phyloP scores from a whole-genome alignment of 2,113 vertebrate genomes.

The Brachypodius melanocephalos region DNA sequence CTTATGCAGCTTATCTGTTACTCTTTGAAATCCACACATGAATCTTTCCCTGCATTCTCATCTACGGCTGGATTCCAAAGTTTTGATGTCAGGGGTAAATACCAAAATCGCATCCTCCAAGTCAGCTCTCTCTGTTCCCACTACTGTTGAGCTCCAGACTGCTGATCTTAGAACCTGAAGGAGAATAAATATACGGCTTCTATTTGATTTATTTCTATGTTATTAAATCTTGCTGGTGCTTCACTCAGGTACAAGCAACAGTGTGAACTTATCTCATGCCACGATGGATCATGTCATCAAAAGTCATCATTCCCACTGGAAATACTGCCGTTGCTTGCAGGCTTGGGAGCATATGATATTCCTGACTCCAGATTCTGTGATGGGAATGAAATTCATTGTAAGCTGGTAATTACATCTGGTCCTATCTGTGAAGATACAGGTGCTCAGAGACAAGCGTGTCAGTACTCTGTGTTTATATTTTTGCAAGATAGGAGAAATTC shows the following conservation, averaged over 20 bases:
- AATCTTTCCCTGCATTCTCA: not conserved
- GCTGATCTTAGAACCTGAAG: not conserved
- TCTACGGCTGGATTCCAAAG: not conserved
- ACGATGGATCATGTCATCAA: constrained; percentile 1
- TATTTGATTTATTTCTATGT: constrained; percentile 13
- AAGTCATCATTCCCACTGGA: not conserved
- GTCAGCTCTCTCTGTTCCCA: not conserved
- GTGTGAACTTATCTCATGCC: constrained; percentile 16
- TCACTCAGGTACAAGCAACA: not conserved
- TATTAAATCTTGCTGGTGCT: constrained; percentile 6
- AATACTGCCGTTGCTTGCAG: not conserved
- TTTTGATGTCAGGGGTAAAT: not conserved
- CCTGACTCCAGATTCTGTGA: not conserved
- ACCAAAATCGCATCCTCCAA: not conserved
- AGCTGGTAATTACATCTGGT: constrained; percentile 26
- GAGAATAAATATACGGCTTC: not conserved
- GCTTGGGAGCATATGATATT: not conserved
- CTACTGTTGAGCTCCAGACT: not conserved
- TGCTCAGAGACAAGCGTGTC: not conserved
- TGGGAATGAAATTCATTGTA: constrained; percentile 24
- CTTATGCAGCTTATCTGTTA: not conserved
- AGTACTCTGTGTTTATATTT: constrained; percentile 23
- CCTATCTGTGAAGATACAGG: constrained; percentile 20
- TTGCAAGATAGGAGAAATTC: constrained; percentile 37
- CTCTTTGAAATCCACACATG: not conserved